A percentile compares a stretch with the other conserved stretches of the same genome.
Evolutionary conservation across 2,888 invertebrate genomes (phyloP).

Genomic region (Himalopsyche anomala): DNA sequence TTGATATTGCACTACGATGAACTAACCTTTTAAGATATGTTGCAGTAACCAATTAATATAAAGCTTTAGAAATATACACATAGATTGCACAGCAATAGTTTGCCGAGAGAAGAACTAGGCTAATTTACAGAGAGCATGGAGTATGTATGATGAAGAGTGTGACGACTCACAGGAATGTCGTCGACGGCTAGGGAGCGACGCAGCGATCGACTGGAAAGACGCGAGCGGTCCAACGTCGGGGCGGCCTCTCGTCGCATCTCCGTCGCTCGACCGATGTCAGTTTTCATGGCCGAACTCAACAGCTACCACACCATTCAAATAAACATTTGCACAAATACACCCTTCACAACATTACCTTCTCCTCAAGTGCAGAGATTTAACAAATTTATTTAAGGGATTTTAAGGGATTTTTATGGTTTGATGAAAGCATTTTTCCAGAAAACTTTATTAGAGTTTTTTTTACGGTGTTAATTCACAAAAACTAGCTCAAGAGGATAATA

Average conservation of each 20-base stretch:
- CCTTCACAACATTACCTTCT: slow-evolving; percentile 17
- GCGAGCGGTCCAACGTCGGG: slow-evolving; percentile 72
- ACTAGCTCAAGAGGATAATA: too few species aligned
- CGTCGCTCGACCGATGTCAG: slow-evolving; percentile 80
- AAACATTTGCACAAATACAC: slow-evolving; percentile 11
- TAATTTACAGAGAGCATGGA: not conserved
- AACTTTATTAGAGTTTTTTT: too few species aligned
- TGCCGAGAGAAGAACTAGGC: not conserved
- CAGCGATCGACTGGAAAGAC: slow-evolving; percentile 72
- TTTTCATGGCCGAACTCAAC: slow-evolving; percentile 87
- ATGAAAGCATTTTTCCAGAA: not conserved
- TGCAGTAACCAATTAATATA: not conserved
- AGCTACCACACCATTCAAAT: slow-evolving; percentile 76
- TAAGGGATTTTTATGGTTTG: not conserved
- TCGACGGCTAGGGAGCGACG: slow-evolving; percentile 64
- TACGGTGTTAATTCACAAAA: too few species aligned
- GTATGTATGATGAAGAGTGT: slow-evolving; percentile 35
- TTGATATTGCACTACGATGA: too few species aligned
- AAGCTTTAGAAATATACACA: slow-evolving; percentile 31
- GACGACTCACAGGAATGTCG: slow-evolving; percentile 52
- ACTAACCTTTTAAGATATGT: too few species aligned
- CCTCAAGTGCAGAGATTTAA: not conserved
- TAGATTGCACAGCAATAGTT: not conserved
- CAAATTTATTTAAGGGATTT: not conserved
- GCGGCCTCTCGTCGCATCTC: slow-evolving; percentile 71